Percentiles rank a stretch among this genome's conserved stretches.
phyloP scores from a whole-genome alignment of 1,140 invertebrate genomes.

The Solenopsis fugax region DNA sequence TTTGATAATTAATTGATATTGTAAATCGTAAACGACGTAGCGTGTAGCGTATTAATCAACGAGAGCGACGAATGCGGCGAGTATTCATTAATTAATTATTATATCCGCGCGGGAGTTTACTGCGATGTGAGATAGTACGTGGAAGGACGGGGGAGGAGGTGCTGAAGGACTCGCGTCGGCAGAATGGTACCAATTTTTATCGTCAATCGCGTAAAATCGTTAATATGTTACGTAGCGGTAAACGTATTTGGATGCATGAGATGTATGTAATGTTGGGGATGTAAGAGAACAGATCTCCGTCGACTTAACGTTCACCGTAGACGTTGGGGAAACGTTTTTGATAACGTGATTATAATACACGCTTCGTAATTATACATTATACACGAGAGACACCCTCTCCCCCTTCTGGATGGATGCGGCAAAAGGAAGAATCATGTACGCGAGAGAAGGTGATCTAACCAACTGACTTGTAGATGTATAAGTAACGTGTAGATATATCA shows the following conservation, averaged over 20 bases:
- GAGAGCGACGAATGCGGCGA: constrained; percentile 75
- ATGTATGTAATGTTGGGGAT: constrained; percentile 5
- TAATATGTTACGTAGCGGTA: constrained; percentile 23
- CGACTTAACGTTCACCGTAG: background rate
- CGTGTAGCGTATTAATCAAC: constrained; percentile 84
- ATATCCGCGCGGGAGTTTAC: constrained; percentile 15
- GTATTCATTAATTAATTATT: constrained; percentile 69
- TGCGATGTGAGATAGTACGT: constrained; percentile 28
- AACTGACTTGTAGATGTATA: constrained; percentile 79
- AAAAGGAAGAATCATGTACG: constrained; percentile 23
- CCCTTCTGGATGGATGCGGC: constrained; percentile 23
- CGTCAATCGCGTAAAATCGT: constrained; percentile 79
- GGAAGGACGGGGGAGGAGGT: constrained; percentile 56
- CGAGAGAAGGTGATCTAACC: constrained; percentile 62
- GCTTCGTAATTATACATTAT: constrained; percentile 9
- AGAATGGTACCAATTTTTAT: constrained; percentile 68
- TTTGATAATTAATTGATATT: constrained; percentile 87
- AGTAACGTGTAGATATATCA: constrained; percentile 86
- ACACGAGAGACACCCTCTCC: constrained; percentile 35
- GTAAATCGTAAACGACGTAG: constrained; percentile 86
- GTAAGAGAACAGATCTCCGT: constrained; percentile 28
- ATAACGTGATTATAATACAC: constrained; percentile 19
- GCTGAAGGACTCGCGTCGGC: background rate
- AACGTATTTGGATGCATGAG: constrained; percentile 16
- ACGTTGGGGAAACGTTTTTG: background rate